phyloP scores from a whole-genome alignment of 2,888 invertebrate genomes.

The Drosophila atripex region DNA sequence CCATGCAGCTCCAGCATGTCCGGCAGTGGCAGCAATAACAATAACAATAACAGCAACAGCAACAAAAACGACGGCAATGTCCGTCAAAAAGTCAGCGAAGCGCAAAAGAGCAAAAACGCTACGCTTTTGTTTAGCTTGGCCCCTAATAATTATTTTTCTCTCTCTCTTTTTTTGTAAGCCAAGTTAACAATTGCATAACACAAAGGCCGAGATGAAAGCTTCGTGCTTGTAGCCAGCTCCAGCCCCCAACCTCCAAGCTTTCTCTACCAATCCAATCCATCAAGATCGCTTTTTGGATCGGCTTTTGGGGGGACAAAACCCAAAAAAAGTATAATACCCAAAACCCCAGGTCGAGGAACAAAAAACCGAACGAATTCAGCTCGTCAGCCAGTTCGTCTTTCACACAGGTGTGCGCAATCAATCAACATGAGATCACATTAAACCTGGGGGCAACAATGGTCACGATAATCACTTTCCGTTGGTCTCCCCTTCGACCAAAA shows the following conservation, averaged over 20 bases:
- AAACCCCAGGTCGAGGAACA: slow-evolving; percentile 14
- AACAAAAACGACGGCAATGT: slow-evolving; percentile 44
- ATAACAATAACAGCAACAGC: slow-evolving; percentile 1
- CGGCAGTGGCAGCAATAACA: slow-evolving; percentile 42
- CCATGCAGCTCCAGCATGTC: slow-evolving; percentile 69
- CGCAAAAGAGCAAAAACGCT: slow-evolving; percentile 51
- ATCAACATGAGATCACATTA: slow-evolving; percentile 78
- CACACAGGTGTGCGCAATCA: slow-evolving; percentile 78
- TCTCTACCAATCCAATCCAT: slow-evolving; percentile 36
- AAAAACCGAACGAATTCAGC: slow-evolving; percentile 33
- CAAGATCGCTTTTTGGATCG: slow-evolving; percentile 27
- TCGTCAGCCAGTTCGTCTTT: slow-evolving; percentile 35
- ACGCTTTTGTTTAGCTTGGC: slow-evolving; percentile 43
- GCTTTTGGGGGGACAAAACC: slow-evolving; percentile 21
- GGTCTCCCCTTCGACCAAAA: slow-evolving; percentile 16
- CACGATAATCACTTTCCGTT: slow-evolving; percentile 62
- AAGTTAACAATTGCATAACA: slow-evolving; percentile 39
- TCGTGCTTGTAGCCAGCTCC: neutral
- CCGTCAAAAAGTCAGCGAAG: slow-evolving; percentile 69
- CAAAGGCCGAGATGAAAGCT: slow-evolving; percentile 39
- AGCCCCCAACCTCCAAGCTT: slow-evolving; percentile 27
- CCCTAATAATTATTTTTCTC: slow-evolving; percentile 57
- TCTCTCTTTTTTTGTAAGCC: neutral
- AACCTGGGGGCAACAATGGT: slow-evolving; percentile 69
- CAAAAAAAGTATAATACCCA: slow-evolving; percentile 10